Percentiles rank a stretch among this genome's conserved stretches.
These are phyloP conservation scores for Carpatolechia fugitivella DNA, from an alignment of 2,888 invertebrate genomes.

Conservation along the genomic window DNA sequence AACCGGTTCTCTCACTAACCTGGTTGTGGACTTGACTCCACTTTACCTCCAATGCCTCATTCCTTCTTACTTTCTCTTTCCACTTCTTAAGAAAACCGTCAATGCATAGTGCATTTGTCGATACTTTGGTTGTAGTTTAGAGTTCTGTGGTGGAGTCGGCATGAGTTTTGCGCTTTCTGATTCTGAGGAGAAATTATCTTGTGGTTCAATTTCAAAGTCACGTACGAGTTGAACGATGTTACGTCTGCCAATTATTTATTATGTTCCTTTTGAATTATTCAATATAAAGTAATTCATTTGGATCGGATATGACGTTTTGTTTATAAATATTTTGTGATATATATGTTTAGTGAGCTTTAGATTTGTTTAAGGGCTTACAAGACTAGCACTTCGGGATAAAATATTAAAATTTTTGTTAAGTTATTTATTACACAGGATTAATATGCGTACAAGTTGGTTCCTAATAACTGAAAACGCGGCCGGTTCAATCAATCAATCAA, in stretches of 20 bases:
- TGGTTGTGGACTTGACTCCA: slow-evolving; percentile 40
- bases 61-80: slow-evolving; percentile 29
- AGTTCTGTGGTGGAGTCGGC: slow-evolving; percentile 20
- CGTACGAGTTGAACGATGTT: slow-evolving; percentile 56
- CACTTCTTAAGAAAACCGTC: slow-evolving; percentile 15
- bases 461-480: too few relatives aligned
- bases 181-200: slow-evolving; percentile 66
- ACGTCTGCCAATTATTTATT: slow-evolving; percentile 65
- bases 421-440: too few relatives aligned
- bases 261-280: slow-evolving; percentile 46
- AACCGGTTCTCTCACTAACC: slow-evolving; percentile 59
- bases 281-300: slow-evolving; percentile 18
- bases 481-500: too few relatives aligned
- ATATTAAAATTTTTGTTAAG: too few relatives aligned
- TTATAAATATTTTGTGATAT: too few relatives aligned
- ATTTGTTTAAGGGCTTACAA: too few relatives aligned
- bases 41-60: slow-evolving; percentile 29
- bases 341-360: too few relatives aligned
- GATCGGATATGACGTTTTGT: neutral
- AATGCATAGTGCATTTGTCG: slow-evolving; percentile 32
- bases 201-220: slow-evolving; percentile 61
- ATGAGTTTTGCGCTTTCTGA: slow-evolving; percentile 70
- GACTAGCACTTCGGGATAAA: too few relatives aligned
- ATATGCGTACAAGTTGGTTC: too few relatives aligned
- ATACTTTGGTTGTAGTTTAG: neutral